Evolutionary conservation across 2,888 invertebrate genomes (phyloP).

Genomic region (Odontocolon sp.): DNA sequence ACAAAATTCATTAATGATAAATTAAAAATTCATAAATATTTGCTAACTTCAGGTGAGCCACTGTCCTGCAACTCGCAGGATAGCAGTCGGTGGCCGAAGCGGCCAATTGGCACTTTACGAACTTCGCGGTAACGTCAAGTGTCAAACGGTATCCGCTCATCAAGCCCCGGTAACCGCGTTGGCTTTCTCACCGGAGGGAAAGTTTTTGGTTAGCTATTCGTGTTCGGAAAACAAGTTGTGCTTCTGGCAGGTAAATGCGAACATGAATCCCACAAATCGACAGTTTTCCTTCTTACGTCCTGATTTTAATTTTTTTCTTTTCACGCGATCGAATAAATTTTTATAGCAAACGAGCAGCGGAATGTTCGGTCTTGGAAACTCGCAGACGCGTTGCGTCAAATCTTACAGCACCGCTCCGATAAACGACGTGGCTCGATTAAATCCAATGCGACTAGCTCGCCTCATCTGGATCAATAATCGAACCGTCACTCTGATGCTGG

Average conservation of each 20-base stretch:
- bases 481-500: conserved; percentile 95
- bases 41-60: conserved; percentile 84
- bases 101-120: conserved; percentile 98
- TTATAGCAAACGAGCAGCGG: conserved; percentile 87
- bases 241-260: conserved; percentile 96
- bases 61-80: conserved; percentile 95
- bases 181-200: conserved; percentile 98
- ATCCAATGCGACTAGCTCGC: conserved; percentile 94
- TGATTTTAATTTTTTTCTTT: not conserved
- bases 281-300: not conserved
- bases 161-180: conserved; percentile 94
- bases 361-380: conserved; percentile 98
- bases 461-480: conserved; percentile 98
- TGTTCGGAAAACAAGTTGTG: conserved; percentile 96
- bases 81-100: conserved; percentile 96
- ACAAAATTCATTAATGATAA: no score
- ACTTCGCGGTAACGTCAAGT: conserved; percentile 93
- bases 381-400: conserved; percentile 97
- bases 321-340: conserved; percentile 23
- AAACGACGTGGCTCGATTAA: conserved; percentile 92
- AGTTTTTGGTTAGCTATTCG: conserved; percentile 97
- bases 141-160: conserved; percentile 96
- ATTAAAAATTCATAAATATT: no score
- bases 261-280: not conserved
- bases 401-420: conserved; percentile 97